Conservation (phyloP, 2,888 invertebrate species). For the Gastrophysa polygoni region DNA sequence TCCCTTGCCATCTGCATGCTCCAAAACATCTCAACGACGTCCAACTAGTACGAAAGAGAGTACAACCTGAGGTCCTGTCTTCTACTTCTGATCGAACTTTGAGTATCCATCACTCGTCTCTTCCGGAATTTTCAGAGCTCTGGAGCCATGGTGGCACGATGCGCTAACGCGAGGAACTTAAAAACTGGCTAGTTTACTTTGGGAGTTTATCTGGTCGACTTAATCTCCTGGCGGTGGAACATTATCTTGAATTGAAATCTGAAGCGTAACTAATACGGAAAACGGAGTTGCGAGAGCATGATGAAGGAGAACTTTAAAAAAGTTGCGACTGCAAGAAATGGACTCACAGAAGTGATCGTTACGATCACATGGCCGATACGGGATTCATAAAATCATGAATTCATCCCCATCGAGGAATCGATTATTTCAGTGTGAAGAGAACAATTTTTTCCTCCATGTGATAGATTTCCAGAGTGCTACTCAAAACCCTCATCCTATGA, state of each 20-base stretch:
- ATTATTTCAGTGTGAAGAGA: too few relatives aligned
- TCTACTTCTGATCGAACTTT: background rate
- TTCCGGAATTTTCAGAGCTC: background rate
- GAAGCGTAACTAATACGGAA: conserved; percentile 17
- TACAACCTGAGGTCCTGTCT: background rate
- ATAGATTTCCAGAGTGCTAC: too few relatives aligned
- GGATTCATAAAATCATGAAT: too few relatives aligned
- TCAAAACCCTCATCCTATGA: too few relatives aligned
- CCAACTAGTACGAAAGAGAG: background rate
- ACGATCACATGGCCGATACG: too few relatives aligned
- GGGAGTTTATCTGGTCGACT: conserved; percentile 24
- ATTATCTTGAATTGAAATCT: conserved; percentile 29
- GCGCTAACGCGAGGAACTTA: conserved; percentile 3
- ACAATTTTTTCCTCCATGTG: too few relatives aligned
- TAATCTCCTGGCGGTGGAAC: conserved; percentile 19
- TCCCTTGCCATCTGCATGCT: conserved; percentile 4
- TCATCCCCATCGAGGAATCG: too few relatives aligned
- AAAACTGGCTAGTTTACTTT: conserved; percentile 29
- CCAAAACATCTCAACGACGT: background rate
- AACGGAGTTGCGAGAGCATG: conserved; percentile 2
- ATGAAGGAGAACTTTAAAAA: too few relatives aligned
- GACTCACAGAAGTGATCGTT: too few relatives aligned
- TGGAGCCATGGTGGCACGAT: background rate
- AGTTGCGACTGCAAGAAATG: too few relatives aligned
- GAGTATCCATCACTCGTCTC: background rate